A percentile compares a stretch with the other conserved stretches of the same genome.
Evolutionary conservation across 1,140 invertebrate species (phyloP).

Genomic region (Drosophila eugracilis): DNA sequence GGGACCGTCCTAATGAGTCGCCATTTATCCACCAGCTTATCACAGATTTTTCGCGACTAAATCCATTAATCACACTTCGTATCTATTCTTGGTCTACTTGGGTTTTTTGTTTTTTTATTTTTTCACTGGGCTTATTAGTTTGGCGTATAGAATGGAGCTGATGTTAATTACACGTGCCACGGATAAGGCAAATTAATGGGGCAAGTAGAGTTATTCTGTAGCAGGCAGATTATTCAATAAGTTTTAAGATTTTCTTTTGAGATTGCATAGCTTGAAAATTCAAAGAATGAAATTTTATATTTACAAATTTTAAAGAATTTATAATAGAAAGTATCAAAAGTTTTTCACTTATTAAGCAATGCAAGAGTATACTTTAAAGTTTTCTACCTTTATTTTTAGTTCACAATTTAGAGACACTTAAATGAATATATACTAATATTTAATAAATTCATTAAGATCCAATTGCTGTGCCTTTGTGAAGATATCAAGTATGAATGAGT

Average conservation of each 20-base stretch:
- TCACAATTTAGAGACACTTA: no score
- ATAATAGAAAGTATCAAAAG: no score
- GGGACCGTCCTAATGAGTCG: conserved; percentile 42
- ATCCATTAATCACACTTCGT: conserved; percentile 56
- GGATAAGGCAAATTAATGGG: conserved; percentile 48
- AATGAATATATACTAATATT: no score
- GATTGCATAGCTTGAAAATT: no score
- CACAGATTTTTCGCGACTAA: conserved; percentile 61
- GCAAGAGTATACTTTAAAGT: no score
- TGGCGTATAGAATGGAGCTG: conserved; percentile 14
- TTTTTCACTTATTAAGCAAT: no score
- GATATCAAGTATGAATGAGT: neutral
- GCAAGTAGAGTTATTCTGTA: neutral
- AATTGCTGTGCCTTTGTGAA: neutral
- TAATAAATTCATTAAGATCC: neutral
- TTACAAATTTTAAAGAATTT: no score
- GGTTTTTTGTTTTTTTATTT: no score
- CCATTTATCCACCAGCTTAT: conserved; percentile 59
- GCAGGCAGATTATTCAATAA: neutral
- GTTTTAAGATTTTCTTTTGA: no score
- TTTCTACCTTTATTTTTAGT: neutral
- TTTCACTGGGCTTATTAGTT: conserved; percentile 28
- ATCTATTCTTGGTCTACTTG: neutral
- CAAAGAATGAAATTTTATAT: no score
- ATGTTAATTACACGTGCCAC: conserved; percentile 39